Evolutionary conservation across 2,888 invertebrate species (phyloP).

Genomic region (Petrophora chlorosata): DNA sequence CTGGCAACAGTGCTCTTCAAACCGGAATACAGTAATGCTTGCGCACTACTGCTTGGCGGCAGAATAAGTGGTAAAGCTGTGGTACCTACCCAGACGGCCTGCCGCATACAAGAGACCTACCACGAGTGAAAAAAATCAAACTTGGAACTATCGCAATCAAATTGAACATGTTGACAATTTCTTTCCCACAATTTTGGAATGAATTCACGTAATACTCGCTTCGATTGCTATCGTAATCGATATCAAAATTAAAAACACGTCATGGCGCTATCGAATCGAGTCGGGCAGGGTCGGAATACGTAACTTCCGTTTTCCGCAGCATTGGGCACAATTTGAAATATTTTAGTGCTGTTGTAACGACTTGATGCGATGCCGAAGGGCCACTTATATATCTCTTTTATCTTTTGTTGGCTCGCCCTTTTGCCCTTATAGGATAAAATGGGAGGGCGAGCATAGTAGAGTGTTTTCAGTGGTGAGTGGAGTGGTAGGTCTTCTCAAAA

Average conservation of each 20-base stretch:
- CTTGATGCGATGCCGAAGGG: constrained; percentile 81
- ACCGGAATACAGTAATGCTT: too few species aligned
- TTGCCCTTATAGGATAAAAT: constrained; percentile 69
- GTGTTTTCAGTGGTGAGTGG: constrained; percentile 53
- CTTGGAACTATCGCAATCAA: too few species aligned
- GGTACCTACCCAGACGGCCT: too few species aligned
- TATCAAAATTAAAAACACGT: constrained; percentile 56
- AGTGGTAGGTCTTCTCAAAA: constrained; percentile 4
- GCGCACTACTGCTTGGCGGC: too few species aligned
- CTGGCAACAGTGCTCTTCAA: too few species aligned
- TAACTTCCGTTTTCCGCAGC: constrained; percentile 83
- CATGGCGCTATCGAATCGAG: constrained; percentile 37
- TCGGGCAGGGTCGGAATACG: constrained; percentile 48
- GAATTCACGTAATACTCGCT: too few species aligned
- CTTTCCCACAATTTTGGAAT: too few species aligned
- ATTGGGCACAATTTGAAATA: constrained; percentile 84
- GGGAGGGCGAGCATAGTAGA: constrained; percentile 55
- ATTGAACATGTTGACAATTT: too few species aligned
- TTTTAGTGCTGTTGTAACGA: constrained; percentile 83
- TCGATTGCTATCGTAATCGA: constrained; percentile 45
- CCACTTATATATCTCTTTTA: constrained; percentile 84
- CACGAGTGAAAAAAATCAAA: too few species aligned
- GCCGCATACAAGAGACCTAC: too few species aligned
- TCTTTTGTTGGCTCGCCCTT: constrained; percentile 76
- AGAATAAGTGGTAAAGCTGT: too few species aligned